Percentiles rank a stretch among this genome's conserved stretches.
Conservation (phyloP, 1,140 invertebrate species). For the Apis laboriosa region DNA sequence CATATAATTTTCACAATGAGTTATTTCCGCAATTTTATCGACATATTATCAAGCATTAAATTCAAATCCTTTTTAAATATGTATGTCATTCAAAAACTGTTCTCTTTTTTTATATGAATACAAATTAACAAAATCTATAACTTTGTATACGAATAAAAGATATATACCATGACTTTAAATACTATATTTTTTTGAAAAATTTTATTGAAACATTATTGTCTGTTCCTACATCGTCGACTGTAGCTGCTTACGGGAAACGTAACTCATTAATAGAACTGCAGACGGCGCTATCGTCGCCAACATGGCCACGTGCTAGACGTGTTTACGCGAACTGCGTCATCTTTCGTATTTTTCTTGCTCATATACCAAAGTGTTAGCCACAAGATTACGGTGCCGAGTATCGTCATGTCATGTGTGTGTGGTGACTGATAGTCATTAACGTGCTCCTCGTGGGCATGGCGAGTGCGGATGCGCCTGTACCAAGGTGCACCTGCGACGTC, state of each 20-base stretch:
- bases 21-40: not conserved
- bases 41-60: not conserved
- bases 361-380: slow-evolving; percentile 10
- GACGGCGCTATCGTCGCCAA: slow-evolving; percentile 68
- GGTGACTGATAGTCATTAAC: slow-evolving; percentile 19
- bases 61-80: not conserved
- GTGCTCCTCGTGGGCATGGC: slow-evolving; percentile 44
- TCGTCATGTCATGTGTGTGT: slow-evolving; percentile 12
- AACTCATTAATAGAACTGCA: not conserved
- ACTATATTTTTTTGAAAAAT: not conserved
- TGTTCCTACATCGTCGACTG: slow-evolving; percentile 32
- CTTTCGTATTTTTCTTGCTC: slow-evolving; percentile 25
- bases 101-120: not conserved
- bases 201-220: not conserved
- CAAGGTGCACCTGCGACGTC: slow-evolving; percentile 67
- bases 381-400: slow-evolving; percentile 29
- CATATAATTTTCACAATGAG: not conserved
- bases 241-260: not conserved
- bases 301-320: slow-evolving; percentile 77
- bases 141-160: not conserved
- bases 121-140: not conserved
- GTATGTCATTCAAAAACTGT: no score
- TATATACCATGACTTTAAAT: not conserved
- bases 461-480: slow-evolving; percentile 33
- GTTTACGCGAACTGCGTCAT: slow-evolving; percentile 65